Percentiles rank a stretch among this genome's conserved stretches.
Conservation (phyloP, 1,140 invertebrate species). For the Pseudomyrmex concolor region DNA sequence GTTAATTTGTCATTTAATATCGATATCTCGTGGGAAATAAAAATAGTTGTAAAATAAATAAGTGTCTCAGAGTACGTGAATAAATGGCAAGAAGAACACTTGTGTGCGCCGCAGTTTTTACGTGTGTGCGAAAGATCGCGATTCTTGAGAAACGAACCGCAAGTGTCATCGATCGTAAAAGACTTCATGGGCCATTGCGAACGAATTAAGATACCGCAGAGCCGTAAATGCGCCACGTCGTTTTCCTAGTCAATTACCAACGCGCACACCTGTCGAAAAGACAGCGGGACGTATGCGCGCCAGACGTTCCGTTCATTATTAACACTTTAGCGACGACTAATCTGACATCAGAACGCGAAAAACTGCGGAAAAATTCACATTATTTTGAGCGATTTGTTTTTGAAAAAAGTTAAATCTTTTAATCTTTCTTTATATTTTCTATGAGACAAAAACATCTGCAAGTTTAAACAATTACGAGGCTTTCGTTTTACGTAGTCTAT, state of each 20-base stretch:
- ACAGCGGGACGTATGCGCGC: not conserved
- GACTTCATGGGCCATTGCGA: conserved; percentile 33
- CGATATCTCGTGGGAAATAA: not conserved
- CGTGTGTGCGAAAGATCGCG: not conserved
- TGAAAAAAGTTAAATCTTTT: not conserved
- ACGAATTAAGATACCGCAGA: conserved; percentile 48
- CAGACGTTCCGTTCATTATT: conserved; percentile 31
- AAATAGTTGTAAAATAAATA: not conserved
- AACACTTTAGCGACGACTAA: not conserved
- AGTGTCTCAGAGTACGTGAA: not conserved
- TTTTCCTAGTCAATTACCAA: conserved; percentile 49
- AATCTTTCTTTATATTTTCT: not conserved
- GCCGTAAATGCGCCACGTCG: conserved; percentile 63
- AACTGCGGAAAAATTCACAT: not conserved
- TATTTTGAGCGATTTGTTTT: not conserved
- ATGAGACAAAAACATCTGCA: no score
- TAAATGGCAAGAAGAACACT: not conserved
- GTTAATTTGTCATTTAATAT: not conserved
- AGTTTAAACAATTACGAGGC: no score
- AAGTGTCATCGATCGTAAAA: conserved; percentile 64
- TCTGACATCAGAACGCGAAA: not conserved
- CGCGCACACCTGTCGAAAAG: conserved; percentile 27
- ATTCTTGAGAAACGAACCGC: conserved; percentile 24
- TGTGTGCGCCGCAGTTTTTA: no score
- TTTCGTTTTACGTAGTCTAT: no score